These are phyloP conservation scores for Phycodurus eques DNA, from an alignment of 2,113 vertebrate species.

Conservation along the genomic window DNA sequence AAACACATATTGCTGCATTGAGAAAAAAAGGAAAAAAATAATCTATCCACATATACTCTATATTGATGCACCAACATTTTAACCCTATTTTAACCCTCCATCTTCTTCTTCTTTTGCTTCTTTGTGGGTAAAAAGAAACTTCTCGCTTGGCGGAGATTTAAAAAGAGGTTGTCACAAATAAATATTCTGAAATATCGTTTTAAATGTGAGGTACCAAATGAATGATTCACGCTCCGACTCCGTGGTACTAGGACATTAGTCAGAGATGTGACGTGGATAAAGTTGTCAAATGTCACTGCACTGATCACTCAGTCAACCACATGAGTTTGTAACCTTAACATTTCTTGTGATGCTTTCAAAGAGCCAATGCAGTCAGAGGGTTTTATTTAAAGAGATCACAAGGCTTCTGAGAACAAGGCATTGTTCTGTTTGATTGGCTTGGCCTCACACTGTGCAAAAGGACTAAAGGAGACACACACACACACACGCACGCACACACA, in stretches of 20 bases:
- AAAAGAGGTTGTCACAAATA: no score
- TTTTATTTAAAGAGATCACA: constrained; percentile 57
- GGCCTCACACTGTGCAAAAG: constrained; percentile 54
- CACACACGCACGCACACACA: constrained; percentile 6
- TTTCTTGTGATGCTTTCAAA: constrained; percentile 13
- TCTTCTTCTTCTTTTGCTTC: no score
- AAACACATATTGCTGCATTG: no score
- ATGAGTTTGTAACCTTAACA: constrained; percentile 19
- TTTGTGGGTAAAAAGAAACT: no score
- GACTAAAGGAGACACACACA: constrained; percentile 21
- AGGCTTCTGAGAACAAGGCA: constrained; percentile 38
- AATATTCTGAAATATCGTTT: background rate
- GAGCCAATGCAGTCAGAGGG: constrained; percentile 31
- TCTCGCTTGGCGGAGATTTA: no score
- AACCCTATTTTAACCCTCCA: no score
- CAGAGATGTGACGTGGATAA: background rate
- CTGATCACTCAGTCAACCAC: constrained; percentile 8
- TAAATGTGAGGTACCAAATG: background rate
- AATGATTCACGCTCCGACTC: background rate
- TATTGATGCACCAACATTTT: no score
- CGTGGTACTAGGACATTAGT: background rate
- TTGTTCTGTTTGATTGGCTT: constrained; percentile 61
- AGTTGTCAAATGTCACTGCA: background rate
- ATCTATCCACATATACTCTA: no score
- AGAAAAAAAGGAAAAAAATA: no score